A percentile compares a stretch with the other conserved stretches of the same genome.
These are phyloP conservation scores for Halcyon smyrnensis DNA, from an alignment of 2,797 vertebrate species.

Conservation along the genomic window DNA sequence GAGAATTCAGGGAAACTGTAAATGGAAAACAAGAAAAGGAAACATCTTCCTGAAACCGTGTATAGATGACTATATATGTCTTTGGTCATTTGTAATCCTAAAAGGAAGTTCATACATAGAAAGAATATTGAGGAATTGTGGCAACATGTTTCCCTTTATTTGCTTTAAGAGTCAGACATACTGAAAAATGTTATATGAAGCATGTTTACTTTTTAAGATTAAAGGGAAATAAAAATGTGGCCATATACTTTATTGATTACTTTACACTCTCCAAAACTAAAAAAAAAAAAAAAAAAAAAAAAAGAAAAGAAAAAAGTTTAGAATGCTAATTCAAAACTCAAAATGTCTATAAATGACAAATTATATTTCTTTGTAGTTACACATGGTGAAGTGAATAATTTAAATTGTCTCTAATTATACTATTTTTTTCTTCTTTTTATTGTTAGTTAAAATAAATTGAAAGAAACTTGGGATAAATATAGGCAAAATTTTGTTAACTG, in stretches of 20 bases:
- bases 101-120: background rate
- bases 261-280: background rate
- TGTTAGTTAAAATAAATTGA: background rate
- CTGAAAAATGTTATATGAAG: background rate
- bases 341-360: background rate
- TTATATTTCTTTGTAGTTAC: background rate
- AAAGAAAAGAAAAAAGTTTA: no score
- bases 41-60: conserved; percentile 43
- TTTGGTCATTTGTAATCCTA: conserved; percentile 49
- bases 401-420: background rate
- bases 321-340: background rate
- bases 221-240: background rate
- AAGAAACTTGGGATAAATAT: background rate
- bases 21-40: conserved; percentile 61
- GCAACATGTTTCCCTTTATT: background rate
- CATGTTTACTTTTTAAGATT: background rate
- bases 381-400: background rate
- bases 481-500: background rate
- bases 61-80: conserved; percentile 29
- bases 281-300: no score
- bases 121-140: background rate
- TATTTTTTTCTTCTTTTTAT: background rate
- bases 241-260: background rate
- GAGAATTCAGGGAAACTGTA: conserved; percentile 65
- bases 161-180: background rate